Evolutionary conservation across 2,113 vertebrate genomes (phyloP), one percentile per base, ranked within the genome.

Genomic region (Theristicus caerulescens): DNA sequence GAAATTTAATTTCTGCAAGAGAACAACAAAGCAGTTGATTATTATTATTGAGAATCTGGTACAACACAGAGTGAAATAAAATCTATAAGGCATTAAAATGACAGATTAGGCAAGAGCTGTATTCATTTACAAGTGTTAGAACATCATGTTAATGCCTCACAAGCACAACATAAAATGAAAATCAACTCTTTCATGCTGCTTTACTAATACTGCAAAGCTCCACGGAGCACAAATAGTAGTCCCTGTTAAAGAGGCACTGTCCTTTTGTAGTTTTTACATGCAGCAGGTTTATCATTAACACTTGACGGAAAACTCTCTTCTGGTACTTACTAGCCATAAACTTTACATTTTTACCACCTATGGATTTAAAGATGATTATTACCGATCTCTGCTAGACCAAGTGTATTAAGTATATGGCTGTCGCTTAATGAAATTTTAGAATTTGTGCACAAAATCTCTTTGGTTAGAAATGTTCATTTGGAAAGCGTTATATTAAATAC

Each of bases 51-150:
- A 99, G 99, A 98, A 98, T 98, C 98, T 98, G 98, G 99, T 99
- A 99, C 98, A 98, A 98, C 98, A 99, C 98, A 97, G 98, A 99
- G 98, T 99, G 99, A 99, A 99, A 99, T 99, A 99, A 99, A 99
- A 99, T 99, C 99, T 99, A 99, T 99, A 99, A 98, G 98, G 98
- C 99, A 99, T 99, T 99, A 99, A 99, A 99, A 99, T 99, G 99
- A 99, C 99, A 99, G 99, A 99, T 99, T 99, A 99, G 99, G 98
- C 98, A 98, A 98, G 98, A 98, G 98, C 98, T 98, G 98, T 98
- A 99, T 99, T 99, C 99, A 99, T 99, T 99, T 99, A 99, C 99
- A 99, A 99, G 99, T 99, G 99, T 99, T 99, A 99, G 99, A 99
- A 99, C 99, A 99, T 99, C 99, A 99, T 98, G 98, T 98, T 99